Evolutionary conservation across 2,797 vertebrate genomes (phyloP), one percentile per base, ranked within the genome.

Genomic region (Danio aesculapii): DNA sequence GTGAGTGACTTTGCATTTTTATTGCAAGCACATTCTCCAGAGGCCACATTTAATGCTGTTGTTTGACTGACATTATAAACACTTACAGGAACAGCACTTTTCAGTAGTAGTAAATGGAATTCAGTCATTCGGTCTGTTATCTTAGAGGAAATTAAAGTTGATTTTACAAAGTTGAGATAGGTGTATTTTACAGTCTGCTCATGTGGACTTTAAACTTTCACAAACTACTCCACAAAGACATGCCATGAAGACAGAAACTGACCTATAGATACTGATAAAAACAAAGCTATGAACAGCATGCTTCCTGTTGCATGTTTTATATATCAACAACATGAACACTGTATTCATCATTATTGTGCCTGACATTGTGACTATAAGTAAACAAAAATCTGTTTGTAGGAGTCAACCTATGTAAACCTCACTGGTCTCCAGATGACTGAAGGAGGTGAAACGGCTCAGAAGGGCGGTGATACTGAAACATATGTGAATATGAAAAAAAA

Each of bases 1-100:
- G 84, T 85, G 17, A 85, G 84, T 83, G 14, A 67, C 17, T 21
- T 55, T 74, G 11, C 30, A 6, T 30, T 39, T 62, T 64, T 8
- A 49, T 17, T 57, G 10, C 10, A 30, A 30, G 1, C 30, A 30
- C 30, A 3, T 58, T 58, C 1, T 61, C 30, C 30, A 30, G 30
- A 30, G 30, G 30, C 30, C 30, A 30, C 1, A 30, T 30, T 30
- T 1, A 30, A 30, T 30, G 30, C 6, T 6, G 10, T 11, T 58
- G 10, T 58, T 2, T 58, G 17, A 21, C 9, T 58, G 17, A 21
- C 19, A 1, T 58, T 19, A 19, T 58, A 4, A 50, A 13, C 12
- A 13, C 0, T 11, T 50, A 50, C 49, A 4, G 30, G 30, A 30
- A 30, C 30, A 30, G 30, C 30, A 30, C 30, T 3, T 30, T 30